phyloP scores from a whole-genome alignment of 1,140 invertebrate species.

The Diprion similis region DNA sequence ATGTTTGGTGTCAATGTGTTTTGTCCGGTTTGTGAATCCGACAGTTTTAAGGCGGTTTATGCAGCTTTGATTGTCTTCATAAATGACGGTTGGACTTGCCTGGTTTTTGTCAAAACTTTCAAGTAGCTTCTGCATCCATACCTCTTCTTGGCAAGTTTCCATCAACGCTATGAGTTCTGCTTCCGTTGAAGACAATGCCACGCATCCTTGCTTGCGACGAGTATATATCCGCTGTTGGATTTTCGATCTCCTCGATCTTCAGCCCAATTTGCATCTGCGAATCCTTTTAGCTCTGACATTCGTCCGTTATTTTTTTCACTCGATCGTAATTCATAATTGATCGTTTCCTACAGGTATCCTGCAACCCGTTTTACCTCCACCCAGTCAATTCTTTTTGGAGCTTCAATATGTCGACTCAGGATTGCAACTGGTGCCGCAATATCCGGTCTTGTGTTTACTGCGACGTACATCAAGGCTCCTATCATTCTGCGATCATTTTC shows the following conservation, averaged over 20 bases:
- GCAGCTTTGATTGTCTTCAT: conserved; percentile 27
- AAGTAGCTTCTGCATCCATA: conserved; percentile 28
- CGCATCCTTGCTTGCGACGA: conserved; percentile 30
- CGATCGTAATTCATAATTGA: not conserved
- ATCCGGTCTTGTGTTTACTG: conserved; percentile 45
- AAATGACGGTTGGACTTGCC: conserved; percentile 15
- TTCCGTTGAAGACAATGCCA: conserved; percentile 37
- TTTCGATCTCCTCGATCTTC: conserved; percentile 24
- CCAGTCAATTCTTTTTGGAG: conserved; percentile 40
- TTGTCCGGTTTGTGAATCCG: conserved; percentile 6
- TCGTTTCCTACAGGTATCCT: conserved; percentile 40
- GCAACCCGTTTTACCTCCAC: conserved; percentile 40
- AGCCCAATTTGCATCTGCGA: conserved; percentile 29
- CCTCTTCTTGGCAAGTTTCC: conserved; percentile 29
- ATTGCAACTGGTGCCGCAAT: conserved; percentile 42
- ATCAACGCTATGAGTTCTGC: conserved; percentile 38
- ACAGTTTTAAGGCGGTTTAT: conserved; percentile 13
- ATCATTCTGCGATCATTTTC: conserved; percentile 38
- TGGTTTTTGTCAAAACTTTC: not conserved
- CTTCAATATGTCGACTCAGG: conserved; percentile 37
- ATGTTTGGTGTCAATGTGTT: conserved; percentile 9
- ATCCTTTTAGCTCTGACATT: conserved; percentile 11
- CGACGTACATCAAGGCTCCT: conserved; percentile 47
- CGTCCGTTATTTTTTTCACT: not conserved
- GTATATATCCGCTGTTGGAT: conserved; percentile 29